Conservation (phyloP, 2,113 vertebrate species). For the Embiotoca jacksoni region DNA sequence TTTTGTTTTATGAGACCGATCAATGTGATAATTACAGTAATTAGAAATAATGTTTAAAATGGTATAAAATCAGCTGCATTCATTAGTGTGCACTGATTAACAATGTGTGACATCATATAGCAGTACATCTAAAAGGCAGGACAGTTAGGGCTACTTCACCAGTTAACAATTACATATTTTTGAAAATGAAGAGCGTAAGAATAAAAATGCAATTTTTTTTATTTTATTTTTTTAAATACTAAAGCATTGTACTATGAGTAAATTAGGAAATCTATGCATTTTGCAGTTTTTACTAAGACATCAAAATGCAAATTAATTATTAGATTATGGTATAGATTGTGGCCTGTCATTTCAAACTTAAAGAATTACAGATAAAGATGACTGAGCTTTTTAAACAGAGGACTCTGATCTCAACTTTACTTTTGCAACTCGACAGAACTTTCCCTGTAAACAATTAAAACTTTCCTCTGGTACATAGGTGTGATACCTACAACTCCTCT, state of each 20-base stretch:
- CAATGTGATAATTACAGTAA: conserved; percentile 33
- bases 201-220: neutral
- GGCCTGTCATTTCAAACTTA: neutral
- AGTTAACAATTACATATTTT: neutral
- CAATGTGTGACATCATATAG: conserved; percentile 23
- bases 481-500: conserved; percentile 34
- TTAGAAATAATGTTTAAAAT: conserved; percentile 40
- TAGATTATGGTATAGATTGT: neutral
- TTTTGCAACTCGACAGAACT: conserved; percentile 61
- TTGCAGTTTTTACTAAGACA: neutral
- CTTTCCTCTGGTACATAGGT: conserved; percentile 54
- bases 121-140: neutral
- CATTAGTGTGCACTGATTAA: conserved; percentile 27
- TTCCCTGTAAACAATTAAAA: conserved; percentile 65
- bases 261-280: no score
- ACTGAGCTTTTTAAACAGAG: conserved; percentile 16
- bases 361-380: neutral
- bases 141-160: neutral
- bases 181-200: neutral
- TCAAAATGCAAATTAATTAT: neutral
- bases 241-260: no score
- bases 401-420: conserved; percentile 38
- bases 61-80: conserved; percentile 45
- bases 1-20: conserved; percentile 7
- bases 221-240: neutral